Percentiles rank a stretch among this genome's conserved stretches.
These are phyloP conservation scores for Kuschelorhynchus macadamiae DNA, from an alignment of 2,888 invertebrate genomes.

Conservation along the genomic window DNA sequence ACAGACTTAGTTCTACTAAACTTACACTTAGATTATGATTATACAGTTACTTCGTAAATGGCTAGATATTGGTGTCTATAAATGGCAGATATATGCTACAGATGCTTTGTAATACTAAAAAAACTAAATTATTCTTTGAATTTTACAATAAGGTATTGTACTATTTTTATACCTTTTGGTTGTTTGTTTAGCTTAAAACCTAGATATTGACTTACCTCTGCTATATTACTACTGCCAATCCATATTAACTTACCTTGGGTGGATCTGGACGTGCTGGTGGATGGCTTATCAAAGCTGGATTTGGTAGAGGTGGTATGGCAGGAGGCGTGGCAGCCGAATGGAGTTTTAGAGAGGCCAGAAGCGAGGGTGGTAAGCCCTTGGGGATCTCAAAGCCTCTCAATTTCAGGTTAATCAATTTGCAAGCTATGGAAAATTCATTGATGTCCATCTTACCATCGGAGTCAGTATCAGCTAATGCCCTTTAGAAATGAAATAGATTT, in stretches of 20 bases:
- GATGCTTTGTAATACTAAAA: no score
- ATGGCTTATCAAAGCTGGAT: slow-evolving; percentile 59
- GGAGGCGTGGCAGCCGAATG: slow-evolving; percentile 61
- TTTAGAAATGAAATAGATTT: slow-evolving; percentile 52
- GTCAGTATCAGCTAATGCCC: slow-evolving; percentile 94
- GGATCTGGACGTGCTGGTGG: slow-evolving; percentile 66
- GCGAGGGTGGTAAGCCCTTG: slow-evolving; percentile 83
- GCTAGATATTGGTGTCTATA: no score
- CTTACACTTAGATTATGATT: no score
- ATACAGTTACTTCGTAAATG: no score
- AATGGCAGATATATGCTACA: no score
- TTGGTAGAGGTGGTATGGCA: slow-evolving; percentile 62
- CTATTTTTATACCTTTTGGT: no score
- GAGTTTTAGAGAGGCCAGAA: slow-evolving; percentile 78
- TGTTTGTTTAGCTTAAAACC: no score
- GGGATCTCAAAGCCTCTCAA: slow-evolving; percentile 94
- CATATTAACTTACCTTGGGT: slow-evolving; percentile 57
- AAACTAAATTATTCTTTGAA: no score
- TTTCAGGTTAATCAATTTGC: slow-evolving; percentile 94
- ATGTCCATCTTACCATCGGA: slow-evolving; percentile 97
- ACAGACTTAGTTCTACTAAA: no score
- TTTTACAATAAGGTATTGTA: no score
- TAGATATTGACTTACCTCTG: no score
- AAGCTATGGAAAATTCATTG: slow-evolving; percentile 97
- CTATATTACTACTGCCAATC: no score